Conservation (phyloP, 2,888 invertebrate genomes). For the Agrotis clavis region DNA sequence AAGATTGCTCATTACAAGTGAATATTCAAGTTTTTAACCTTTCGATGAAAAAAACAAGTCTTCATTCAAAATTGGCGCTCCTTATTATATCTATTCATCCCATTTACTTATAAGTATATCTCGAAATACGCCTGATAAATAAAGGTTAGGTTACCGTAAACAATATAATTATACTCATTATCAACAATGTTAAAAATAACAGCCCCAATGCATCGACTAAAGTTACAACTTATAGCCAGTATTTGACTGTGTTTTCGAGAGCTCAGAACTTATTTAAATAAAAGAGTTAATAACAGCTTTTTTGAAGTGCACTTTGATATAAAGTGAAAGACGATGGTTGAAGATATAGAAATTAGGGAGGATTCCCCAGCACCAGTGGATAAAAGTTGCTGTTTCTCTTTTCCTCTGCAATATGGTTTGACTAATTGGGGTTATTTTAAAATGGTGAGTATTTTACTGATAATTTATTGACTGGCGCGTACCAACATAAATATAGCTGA, state of each 20-base stretch:
- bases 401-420: conserved; percentile 65
- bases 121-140: background rate
- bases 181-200: background rate
- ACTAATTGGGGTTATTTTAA: conserved; percentile 61
- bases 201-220: background rate
- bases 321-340: conserved; percentile 12
- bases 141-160: conserved; percentile 6
- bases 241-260: background rate
- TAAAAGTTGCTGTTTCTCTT: conserved; percentile 63
- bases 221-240: background rate
- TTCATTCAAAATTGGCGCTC: background rate
- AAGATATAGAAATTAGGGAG: background rate
- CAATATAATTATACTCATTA: background rate
- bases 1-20: too few species aligned
- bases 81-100: background rate
- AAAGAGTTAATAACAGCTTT: too few species aligned
- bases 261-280: background rate
- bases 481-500: too few species aligned
- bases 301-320: background rate
- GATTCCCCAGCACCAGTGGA: conserved; percentile 45
- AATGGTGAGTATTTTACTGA: conserved; percentile 52
- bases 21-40: too few species aligned
- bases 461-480: background rate
- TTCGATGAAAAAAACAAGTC: background rate
- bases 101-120: background rate